phyloP scores from a whole-genome alignment of 2,797 vertebrate species.

The Sebastes itinus region DNA sequence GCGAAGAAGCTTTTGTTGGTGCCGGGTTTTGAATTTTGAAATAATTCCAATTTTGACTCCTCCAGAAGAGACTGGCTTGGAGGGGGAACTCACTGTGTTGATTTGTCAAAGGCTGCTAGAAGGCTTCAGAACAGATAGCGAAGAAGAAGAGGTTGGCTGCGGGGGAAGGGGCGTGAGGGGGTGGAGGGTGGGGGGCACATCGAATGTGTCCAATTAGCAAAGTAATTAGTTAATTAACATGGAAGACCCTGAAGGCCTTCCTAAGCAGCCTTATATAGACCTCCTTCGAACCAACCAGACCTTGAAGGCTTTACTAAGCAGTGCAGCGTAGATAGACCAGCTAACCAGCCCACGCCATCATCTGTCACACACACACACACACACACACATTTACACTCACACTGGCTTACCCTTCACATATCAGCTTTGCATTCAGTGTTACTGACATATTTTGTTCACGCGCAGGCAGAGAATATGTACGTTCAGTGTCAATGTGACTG shows the following conservation, averaged over 20 bases:
- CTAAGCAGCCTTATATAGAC: constrained; percentile 60
- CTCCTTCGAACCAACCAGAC: constrained; percentile 52
- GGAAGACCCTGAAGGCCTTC: constrained; percentile 69
- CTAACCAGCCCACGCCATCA: constrained; percentile 47
- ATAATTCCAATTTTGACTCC: not conserved
- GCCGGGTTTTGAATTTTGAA: not conserved
- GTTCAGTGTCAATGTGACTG: constrained; percentile 14
- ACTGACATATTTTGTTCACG: constrained; percentile 36
- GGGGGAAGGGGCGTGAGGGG: not conserved
- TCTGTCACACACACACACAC: constrained; percentile 40
- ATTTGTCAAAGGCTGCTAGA: constrained; percentile 17
- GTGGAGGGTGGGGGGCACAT: constrained; percentile 1
- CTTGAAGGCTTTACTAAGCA: constrained; percentile 59
- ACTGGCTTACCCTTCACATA: constrained; percentile 15
- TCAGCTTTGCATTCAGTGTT: constrained; percentile 32
- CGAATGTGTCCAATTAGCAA: constrained; percentile 78
- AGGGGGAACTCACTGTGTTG: constrained; percentile 3
- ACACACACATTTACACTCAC: constrained; percentile 16
- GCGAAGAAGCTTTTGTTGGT: not conserved
- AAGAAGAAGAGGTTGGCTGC: constrained; percentile 16
- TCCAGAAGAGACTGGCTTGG: not conserved
- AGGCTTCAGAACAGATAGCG: constrained; percentile 22
- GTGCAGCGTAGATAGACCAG: constrained; percentile 39
- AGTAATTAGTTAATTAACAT: constrained; percentile 84
- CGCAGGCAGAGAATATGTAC: constrained; percentile 14